Base-by-base conservation (phyloP, 2,797 vertebrate genomes). In the Garrulus glandarius region DNA sequence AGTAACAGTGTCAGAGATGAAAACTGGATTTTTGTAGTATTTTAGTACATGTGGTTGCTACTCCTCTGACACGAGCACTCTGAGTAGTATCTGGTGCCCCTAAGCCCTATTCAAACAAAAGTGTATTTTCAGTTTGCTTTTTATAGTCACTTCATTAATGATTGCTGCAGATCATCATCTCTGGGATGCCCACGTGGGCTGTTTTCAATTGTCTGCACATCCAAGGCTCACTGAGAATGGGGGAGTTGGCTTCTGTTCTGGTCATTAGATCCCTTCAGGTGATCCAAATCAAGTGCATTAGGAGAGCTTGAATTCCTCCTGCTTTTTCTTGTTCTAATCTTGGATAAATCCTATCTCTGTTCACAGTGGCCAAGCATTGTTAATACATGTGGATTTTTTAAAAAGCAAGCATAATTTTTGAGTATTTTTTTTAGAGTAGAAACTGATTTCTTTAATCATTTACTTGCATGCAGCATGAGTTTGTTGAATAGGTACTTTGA, bases 51-150 rank as follows among this genome's bases (percentile, higher is more conserved):
- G 15, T 2, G 0, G 12, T 84, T 11, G 13, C 34, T 67, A 3
- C 43, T 84, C 11, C 53, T 52, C 18, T 0, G 0, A 27, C 27
- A 32, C 1, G 4, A 55, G 15, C 2, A 0, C 41, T 32, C 1
- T 55, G 11, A 14, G 3, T 16, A 20, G 24, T 24, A 30, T 50
- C 56, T 87, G 72, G 21, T 29, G 60, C 10, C n/a, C 23, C 26
- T 52, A 41, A 63, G 37, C 4, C 1, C 37, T 52, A 2, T 43
- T 89, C 24, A 60, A 78, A 63, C 69, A 32, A 30, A 87, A 74
- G 8, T 52, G 5, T 43, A 6, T 78, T 79, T 88, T 49, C 19
- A 68, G 19, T 27, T 50, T 74, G 15, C n/a, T 71, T 52, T 78
- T 50, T 87, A 57, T 14, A 46, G 55, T 70, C 5, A 1, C 10